phyloP scores from a whole-genome alignment of 2,888 invertebrate species.

The Pterobdella sp. region DNA sequence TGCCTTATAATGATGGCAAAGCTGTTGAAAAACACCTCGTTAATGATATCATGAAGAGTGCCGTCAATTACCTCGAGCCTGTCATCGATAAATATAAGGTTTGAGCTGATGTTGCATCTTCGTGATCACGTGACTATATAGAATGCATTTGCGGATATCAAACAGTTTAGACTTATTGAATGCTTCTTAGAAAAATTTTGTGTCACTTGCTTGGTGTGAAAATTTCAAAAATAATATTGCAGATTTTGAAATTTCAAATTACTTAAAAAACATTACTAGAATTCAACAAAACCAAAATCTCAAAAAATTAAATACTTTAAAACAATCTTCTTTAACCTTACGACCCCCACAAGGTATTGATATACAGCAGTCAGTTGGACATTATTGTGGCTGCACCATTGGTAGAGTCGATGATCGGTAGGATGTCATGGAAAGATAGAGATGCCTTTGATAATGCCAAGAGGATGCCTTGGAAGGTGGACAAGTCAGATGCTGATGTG shows the following conservation, averaged over 20 bases:
- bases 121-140: neutral
- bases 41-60: conserved; percentile 66
- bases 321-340: neutral
- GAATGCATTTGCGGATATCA: too few species aligned
- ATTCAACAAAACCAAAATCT: neutral
- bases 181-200: too few species aligned
- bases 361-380: conserved; percentile 84
- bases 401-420: conserved; percentile 69
- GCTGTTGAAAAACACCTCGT: conserved; percentile 66
- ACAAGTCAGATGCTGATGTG: conserved; percentile 43
- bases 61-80: conserved; percentile 55
- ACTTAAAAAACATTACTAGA: too few species aligned
- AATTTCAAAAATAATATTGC: too few species aligned
- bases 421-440: conserved; percentile 63
- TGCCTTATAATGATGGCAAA: conserved; percentile 56
- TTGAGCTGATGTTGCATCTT: neutral
- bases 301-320: neutral
- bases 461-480: conserved; percentile 59
- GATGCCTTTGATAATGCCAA: conserved; percentile 61
- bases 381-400: conserved; percentile 81
- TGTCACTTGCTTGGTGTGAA: too few species aligned
- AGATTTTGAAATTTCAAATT: too few species aligned
- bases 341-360: conserved; percentile 63
- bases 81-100: conserved; percentile 45
- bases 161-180: too few species aligned